Conservation (phyloP, 2,113 vertebrate genomes). For the Saguinus imperator region DNA sequence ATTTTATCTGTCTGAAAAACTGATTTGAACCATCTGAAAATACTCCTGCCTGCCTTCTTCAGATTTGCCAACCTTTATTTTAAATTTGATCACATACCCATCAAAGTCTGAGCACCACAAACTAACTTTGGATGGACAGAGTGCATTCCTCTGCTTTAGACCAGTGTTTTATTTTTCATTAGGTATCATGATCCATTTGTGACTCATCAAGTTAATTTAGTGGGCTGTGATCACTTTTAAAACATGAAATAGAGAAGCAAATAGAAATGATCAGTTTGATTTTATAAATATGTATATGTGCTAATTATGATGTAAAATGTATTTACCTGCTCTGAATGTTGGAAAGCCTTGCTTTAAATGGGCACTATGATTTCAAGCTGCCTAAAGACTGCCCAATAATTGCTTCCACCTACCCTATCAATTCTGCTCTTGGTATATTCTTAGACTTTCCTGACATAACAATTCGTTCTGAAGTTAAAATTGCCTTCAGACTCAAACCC, state of each 20-base stretch:
- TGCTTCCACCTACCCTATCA: background rate
- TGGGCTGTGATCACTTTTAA: background rate
- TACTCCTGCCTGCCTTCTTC: background rate
- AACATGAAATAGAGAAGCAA: background rate
- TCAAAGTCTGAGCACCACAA: background rate
- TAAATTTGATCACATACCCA: background rate
- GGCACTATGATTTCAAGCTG: background rate
- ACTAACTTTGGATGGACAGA: background rate
- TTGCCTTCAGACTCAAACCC: background rate
- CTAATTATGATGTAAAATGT: background rate
- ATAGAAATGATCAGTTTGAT: background rate
- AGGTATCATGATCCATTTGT: rapidly evolving
- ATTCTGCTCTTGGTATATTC: background rate
- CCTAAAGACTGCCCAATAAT: background rate
- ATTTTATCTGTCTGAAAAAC: slow-evolving; percentile 13
- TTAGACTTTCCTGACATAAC: background rate
- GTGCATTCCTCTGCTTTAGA: background rate
- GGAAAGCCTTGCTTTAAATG: background rate
- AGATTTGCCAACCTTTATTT: slow-evolving; percentile 7
- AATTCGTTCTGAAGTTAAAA: slow-evolving; percentile 18
- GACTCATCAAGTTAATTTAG: background rate
- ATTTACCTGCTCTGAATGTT: background rate
- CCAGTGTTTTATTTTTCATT: background rate
- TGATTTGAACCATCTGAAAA: slow-evolving; percentile 27
- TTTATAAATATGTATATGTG: background rate